phyloP scores from a whole-genome alignment of 1,140 invertebrate genomes.

The Drosophila varians region DNA sequence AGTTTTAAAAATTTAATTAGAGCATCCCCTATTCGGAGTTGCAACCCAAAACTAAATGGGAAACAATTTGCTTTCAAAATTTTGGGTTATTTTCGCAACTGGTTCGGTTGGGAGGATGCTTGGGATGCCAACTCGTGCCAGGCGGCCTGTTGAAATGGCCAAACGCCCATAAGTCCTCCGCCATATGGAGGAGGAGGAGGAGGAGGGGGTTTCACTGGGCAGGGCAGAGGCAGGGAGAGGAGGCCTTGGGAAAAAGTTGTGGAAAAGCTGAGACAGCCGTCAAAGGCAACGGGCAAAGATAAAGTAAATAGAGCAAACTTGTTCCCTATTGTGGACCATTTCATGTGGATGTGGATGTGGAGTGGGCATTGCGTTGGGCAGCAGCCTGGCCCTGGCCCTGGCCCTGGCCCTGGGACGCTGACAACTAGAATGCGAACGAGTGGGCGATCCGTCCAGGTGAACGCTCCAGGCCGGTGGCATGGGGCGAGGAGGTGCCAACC shows the following conservation, averaged over 20 bases:
- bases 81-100: slow-evolving; percentile 50
- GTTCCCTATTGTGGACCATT: slow-evolving; percentile 47
- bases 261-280: slow-evolving; percentile 53
- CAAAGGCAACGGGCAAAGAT: slow-evolving; percentile 56
- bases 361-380: slow-evolving; percentile 22
- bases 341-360: slow-evolving; percentile 4
- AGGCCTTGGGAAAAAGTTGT: neutral
- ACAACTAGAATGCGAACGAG: slow-evolving; percentile 53
- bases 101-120: slow-evolving; percentile 25
- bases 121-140: slow-evolving; percentile 65
- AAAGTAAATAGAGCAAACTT: slow-evolving; percentile 72
- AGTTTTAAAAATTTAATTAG: slow-evolving; percentile 6
- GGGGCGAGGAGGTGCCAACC: slow-evolving; percentile 13
- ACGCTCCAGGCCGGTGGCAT: no score
- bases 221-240: no score
- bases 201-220: neutral
- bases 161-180: slow-evolving; percentile 12
- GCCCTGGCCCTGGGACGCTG: slow-evolving; percentile 1
- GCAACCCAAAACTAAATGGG: neutral
- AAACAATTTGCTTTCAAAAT: slow-evolving; percentile 30
- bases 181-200: slow-evolving; percentile 15
- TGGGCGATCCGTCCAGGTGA: slow-evolving; percentile 68
- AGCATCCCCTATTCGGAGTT: slow-evolving; percentile 9
- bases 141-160: slow-evolving; percentile 26
- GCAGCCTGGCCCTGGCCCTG: slow-evolving; percentile 3